Evolutionary conservation across 2,113 vertebrate genomes (phyloP).

Genomic region (Bettongia penicillata): DNA sequence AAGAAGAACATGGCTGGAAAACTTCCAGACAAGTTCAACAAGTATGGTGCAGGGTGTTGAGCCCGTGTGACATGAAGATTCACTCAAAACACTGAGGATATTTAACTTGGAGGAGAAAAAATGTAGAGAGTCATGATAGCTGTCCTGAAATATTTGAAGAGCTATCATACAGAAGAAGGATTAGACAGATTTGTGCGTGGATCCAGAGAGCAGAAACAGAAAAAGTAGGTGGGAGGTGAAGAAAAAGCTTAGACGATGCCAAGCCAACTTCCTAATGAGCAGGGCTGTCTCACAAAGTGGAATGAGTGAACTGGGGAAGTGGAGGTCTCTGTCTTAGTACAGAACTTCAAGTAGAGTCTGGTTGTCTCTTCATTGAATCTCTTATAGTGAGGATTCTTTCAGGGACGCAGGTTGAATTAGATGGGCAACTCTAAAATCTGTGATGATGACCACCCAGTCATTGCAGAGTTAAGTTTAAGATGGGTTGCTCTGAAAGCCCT

Average conservation of each 20-base stretch:
- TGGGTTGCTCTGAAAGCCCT: background rate
- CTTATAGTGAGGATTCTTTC: background rate
- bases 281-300: background rate
- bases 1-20: background rate
- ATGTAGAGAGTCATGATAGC: background rate
- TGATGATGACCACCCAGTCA: background rate
- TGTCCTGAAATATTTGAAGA: background rate
- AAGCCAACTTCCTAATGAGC: background rate
- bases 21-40: background rate
- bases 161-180: background rate
- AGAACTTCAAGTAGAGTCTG: background rate
- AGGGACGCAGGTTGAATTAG: background rate
- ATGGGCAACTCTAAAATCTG: background rate
- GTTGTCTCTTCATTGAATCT: background rate
- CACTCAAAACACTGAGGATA: background rate
- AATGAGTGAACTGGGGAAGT: background rate
- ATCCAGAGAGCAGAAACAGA: background rate
- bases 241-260: background rate
- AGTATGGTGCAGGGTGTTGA: background rate
- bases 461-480: background rate
- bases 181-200: background rate
- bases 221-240: background rate
- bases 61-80: background rate
- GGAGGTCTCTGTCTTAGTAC: background rate
- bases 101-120: background rate